Base-by-base conservation (phyloP, 2,888 invertebrate species). In the Dynastes maya region DNA sequence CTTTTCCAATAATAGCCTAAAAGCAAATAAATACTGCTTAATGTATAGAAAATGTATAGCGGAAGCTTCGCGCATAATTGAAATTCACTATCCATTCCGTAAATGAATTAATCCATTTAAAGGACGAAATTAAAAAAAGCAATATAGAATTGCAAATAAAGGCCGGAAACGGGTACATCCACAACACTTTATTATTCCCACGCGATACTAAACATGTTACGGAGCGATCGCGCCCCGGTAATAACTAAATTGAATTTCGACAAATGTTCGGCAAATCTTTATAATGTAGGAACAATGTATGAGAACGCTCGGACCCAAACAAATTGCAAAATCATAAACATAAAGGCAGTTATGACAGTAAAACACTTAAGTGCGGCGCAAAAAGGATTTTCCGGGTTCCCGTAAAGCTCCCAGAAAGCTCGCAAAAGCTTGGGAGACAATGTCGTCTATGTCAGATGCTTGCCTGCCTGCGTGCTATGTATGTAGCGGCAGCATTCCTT, bases 401-500 rank as follows among this genome's bases (percentile, higher is more conserved):
- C 76, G 80, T 75, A 81, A 81, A 79, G 78, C 81, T 55, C 8
- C 77, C 79, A 81, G 81, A 82, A 82, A 83, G 81, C 82, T 80
- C 80, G 67, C 70, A 78, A 81, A 83, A 83, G 81, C 82, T 79
- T 81, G 82, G 80, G 70, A 83, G 82, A 83, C 83, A 83, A 81
- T 81, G 82, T 83, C 83, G 81, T 83, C 82, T 82, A 80, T 80
- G 83, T 82, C 81, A 81, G 81, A 81, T 81, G 82, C 79, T 84
- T 82, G 84, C 84, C 83, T 83, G 84, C 80, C 67, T 82, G 84
- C 84, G 84, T 83, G 84, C 80, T 74, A 53, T 65, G 81, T 83
- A 83, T 83, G 68, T 77, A 63, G 75, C 75, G 64, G 78, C 67
- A 74, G 78, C 78, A 67, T 83, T 83, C 82, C 83, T 82, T 83